A percentile compares a stretch with the other conserved stretches of the same genome.
phyloP scores from a whole-genome alignment of 1,140 invertebrate species.

The Limonius californicus region DNA sequence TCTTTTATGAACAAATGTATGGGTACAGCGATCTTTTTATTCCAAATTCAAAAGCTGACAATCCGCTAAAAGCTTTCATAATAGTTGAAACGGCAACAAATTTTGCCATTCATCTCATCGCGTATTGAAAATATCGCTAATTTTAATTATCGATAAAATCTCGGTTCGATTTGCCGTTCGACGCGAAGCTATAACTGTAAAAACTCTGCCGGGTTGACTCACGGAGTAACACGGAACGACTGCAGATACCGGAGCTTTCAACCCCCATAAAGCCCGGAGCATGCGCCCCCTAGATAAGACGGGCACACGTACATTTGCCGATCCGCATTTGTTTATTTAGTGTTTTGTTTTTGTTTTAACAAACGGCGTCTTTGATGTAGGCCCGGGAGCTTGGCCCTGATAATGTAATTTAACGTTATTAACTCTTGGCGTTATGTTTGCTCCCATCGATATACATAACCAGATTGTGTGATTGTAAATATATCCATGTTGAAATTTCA shows the following conservation, averaged over 20 bases:
- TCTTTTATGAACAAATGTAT: no score
- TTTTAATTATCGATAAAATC: not conserved
- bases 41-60: no score
- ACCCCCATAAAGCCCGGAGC: constrained; percentile 24
- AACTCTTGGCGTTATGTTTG: not conserved
- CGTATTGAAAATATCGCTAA: not conserved
- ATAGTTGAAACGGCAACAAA: no score
- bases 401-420: not conserved
- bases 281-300: constrained; percentile 23
- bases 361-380: not conserved
- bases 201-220: not conserved
- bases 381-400: not conserved
- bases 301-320: constrained; percentile 12
- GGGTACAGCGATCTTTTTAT: no score
- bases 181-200: not conserved
- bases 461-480: not conserved
- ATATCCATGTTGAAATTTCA: not conserved
- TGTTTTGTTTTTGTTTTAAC: constrained; percentile 8
- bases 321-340: constrained; percentile 20
- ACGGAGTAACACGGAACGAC: constrained; percentile 23
- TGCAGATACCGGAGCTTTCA: constrained; percentile 30
- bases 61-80: no score
- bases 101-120: no score
- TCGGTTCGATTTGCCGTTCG: not conserved
- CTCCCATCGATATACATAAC: not conserved